These are phyloP conservation scores for Ganaspis sp. DNA, from an alignment of 1,140 invertebrate genomes.

Conservation along the genomic window DNA sequence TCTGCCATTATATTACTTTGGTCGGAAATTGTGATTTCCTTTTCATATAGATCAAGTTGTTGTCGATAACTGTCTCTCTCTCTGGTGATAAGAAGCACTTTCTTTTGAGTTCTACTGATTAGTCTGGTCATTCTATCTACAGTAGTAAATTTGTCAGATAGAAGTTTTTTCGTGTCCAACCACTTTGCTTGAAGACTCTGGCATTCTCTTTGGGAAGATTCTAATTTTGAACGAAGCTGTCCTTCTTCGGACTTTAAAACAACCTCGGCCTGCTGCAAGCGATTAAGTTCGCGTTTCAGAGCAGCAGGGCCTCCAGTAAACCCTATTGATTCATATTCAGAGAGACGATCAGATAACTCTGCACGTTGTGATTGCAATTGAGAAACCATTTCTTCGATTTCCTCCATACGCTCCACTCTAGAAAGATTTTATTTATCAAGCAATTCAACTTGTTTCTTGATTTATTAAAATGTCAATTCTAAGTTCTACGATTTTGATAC, in stretches of 20 bases:
- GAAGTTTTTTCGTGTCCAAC: constrained; percentile 67
- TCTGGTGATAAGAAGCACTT: constrained; percentile 81
- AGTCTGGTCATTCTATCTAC: constrained; percentile 72
- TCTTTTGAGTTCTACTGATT: constrained; percentile 76
- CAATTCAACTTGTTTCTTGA: no score
- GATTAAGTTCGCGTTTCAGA: constrained; percentile 69
- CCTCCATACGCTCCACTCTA: constrained; percentile 68
- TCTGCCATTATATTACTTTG: constrained; percentile 57
- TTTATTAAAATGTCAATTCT: no score
- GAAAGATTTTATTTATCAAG: constrained; percentile 32
- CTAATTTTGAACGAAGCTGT: constrained; percentile 64
- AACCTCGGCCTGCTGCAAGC: constrained; percentile 69
- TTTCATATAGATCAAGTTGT: constrained; percentile 89
- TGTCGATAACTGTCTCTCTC: constrained; percentile 86
- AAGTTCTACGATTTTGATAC: no score
- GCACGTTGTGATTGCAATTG: constrained; percentile 56
- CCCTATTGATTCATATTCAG: constrained; percentile 70
- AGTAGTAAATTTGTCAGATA: constrained; percentile 60
- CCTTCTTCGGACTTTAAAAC: constrained; percentile 69
- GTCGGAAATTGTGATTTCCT: constrained; percentile 80
- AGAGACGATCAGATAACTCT: constrained; percentile 63
- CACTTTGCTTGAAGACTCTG: constrained; percentile 60
- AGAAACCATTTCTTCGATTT: constrained; percentile 65
- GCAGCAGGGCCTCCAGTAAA: constrained; percentile 61
- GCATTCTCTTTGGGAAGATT: constrained; percentile 63